phyloP scores from a whole-genome alignment of 2,797 vertebrate genomes.

The Urosaurus nigricauda region DNA sequence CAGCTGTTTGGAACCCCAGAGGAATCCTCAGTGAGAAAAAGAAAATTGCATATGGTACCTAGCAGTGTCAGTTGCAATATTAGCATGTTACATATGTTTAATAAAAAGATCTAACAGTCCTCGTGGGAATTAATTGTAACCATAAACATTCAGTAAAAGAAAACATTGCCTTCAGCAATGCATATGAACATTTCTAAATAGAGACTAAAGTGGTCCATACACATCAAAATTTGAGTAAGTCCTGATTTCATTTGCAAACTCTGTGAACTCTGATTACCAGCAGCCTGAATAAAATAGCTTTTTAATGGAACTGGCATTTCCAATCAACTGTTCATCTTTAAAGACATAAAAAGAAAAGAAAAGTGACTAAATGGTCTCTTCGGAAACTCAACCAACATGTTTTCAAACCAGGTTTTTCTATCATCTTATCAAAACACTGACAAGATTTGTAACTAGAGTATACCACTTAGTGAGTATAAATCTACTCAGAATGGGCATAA shows the following conservation, averaged over 20 bases:
- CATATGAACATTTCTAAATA: neutral
- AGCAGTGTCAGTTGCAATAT: fast-evolving
- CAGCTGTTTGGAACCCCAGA: constrained; percentile 44
- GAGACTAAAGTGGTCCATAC: neutral
- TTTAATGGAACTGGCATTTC: neutral
- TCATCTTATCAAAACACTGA: constrained; percentile 24
- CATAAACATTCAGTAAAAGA: neutral
- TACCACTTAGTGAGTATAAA: constrained; percentile 37
- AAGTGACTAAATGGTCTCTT: neutral
- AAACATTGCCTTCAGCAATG: neutral
- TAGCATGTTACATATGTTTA: constrained; percentile 1
- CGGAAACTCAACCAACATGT: neutral
- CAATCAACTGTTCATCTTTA: constrained; percentile 16
- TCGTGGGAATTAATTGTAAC: neutral
- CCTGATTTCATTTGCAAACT: neutral
- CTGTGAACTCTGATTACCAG: neutral
- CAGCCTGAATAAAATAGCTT: neutral
- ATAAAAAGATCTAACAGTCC: neutral
- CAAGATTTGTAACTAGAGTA: constrained; percentile 39
- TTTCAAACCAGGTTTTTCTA: neutral
- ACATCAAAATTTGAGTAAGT: neutral
- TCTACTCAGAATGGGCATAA: constrained; percentile 62
- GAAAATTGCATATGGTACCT: neutral
- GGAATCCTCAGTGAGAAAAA: constrained; percentile 32
- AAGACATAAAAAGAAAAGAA: neutral